Base-by-base conservation (phyloP, 2,888 invertebrate genomes). In the Catotricha subobsoleta region DNA sequence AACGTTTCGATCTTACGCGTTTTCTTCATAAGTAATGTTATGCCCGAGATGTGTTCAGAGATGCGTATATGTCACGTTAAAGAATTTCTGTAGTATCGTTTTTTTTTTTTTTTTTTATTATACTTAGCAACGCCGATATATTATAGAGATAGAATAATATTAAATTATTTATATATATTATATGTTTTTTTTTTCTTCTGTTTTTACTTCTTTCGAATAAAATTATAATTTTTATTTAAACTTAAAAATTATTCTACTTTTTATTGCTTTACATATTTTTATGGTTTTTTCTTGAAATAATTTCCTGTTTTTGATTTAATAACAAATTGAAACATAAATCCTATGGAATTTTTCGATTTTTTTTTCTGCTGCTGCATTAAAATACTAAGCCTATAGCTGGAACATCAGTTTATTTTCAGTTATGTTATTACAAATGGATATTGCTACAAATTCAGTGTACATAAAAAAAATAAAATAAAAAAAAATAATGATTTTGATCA, bases 221-320 rank as follows among this genome's bases (percentile, higher is more conserved):
- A 7, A 18, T 15, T 13, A 5, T 13, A 27, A 9, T 31, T 15
- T 31, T 31, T 18, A 10, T 31, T 16, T n/a, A n/a, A 19, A 12
- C 16, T 20, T 3, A 10, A 10, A 23, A 12, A n/a, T 23, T 36
- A 23, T 36, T n/a, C 20, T 36, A 25, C 19, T 36, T 33, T 33
- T 33, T 33, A 5, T 33, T 33, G 16, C 10, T 36, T 20, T 23
- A 36, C 3, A 36, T 23, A 36, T 36, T 23, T 36, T 35, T 35
- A 35, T 35, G 9, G 33, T 19, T 19, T 35, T 21, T 16, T 35
- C 21, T 12, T 23, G 23, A 23, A n/a, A 36, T 3, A 36, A 25
- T 36, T 36, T 36, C 36, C 36, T 36, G 36, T 36, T 36, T 36
- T 36, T 36, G 36, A 36, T 36, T 36, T 36, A 36, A 23, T 36